phyloP scores from a whole-genome alignment of 2,113 vertebrate genomes.

The Stictonetta naevosa region DNA sequence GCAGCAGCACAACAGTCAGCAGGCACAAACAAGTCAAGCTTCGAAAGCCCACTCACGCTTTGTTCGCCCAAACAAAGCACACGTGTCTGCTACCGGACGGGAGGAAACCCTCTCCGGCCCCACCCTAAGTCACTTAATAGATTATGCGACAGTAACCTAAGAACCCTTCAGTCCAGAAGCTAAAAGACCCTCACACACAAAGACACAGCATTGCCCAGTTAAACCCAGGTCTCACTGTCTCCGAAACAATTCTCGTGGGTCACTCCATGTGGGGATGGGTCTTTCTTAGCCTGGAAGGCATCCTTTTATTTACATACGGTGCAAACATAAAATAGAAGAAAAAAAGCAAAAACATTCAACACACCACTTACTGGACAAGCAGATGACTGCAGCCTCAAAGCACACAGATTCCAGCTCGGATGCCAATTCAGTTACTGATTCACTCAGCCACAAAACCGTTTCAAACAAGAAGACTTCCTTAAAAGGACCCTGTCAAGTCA shows the following conservation, averaged over 20 bases:
- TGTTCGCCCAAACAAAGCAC: background rate
- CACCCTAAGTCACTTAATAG: background rate
- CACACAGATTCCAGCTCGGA: slow-evolving; percentile 18
- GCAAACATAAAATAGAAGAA: background rate
- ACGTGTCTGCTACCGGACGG: background rate
- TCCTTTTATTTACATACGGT: background rate
- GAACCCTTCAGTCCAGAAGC: background rate
- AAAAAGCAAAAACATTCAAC: background rate
- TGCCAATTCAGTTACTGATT: slow-evolving; percentile 39
- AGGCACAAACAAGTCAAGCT: background rate
- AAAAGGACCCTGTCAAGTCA: slow-evolving; percentile 6
- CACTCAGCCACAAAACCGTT: slow-evolving; percentile 2
- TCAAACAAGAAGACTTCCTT: slow-evolving; percentile 26
- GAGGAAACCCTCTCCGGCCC: background rate
- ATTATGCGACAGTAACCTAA: background rate
- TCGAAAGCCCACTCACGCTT: background rate
- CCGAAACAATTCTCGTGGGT: background rate
- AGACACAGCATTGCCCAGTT: background rate
- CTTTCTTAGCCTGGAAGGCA: background rate
- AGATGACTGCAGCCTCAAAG: background rate
- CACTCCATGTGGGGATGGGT: background rate
- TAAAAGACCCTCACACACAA: background rate
- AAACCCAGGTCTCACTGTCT: background rate
- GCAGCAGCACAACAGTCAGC: background rate
- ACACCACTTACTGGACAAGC: background rate